Base-by-base conservation (phyloP, 2,113 vertebrate genomes). In the Lonchura striata region DNA sequence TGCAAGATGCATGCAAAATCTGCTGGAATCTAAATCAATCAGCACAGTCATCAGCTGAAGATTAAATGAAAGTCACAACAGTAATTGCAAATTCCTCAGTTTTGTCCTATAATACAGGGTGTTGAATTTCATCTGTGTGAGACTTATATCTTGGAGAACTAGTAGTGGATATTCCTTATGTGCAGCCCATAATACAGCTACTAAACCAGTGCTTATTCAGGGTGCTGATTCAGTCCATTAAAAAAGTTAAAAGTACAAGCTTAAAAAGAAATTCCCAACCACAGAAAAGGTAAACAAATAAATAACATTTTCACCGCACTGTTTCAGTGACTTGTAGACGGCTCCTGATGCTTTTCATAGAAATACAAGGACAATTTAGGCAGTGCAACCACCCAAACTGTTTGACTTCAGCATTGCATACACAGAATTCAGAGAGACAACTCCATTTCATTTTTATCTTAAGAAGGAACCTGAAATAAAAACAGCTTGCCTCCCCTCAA, bases 11-110 rank as follows among this genome's bases (percentile, higher is more conserved):
- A 96, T 97, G 97, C 97, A 96, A 95, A 92, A 92, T 96, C 94
- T 96, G 93, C 95, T 96, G 71, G 90, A 95, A 96, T 96, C 97
- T 96, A 95, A 94, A 93, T 96, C 86, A 96, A 95, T 89, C 87
- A 77, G 97, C 97, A 97, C 90, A 97, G 72, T 96, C 76, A 96
- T 90, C 76, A 84, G 96, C 91, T 97, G 90, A 97, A 97, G 96
- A 97, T 84, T 96, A 97, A 98, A 97, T 97, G 82, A 94, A 96
- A 97, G 96, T 97, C 97, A 97, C 96, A 95, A 97, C 94, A 95
- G 95, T 95, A 97, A 97, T 74, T 95, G 97, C 96, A 91, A 96
- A 92, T 95, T 97, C 94, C 61, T 97, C 77, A 28, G 95, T 82
- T 96, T 94, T 64, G 59, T 92, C 83, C 86, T 97, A 96, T 82